phyloP scores from a whole-genome alignment of 2,797 vertebrate genomes.

The Leptodactylus fallax region DNA sequence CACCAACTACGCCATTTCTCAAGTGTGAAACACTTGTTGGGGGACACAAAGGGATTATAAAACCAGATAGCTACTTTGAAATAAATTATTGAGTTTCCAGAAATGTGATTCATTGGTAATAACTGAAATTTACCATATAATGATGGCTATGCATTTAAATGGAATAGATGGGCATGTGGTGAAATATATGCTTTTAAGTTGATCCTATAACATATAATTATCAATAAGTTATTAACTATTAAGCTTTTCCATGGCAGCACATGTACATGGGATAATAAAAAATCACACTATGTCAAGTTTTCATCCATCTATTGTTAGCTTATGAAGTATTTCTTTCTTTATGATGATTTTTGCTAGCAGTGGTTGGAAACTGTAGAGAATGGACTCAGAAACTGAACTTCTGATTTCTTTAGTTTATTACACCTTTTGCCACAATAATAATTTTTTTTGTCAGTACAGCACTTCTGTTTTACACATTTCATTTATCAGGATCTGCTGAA shows the following conservation, averaged over 20 bases:
- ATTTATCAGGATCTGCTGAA: slow-evolving; percentile 57
- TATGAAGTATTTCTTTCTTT: neutral
- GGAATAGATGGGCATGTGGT: neutral
- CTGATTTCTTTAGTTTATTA: neutral
- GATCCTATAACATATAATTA: neutral
- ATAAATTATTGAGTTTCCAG: too few relatives aligned
- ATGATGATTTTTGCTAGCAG: neutral
- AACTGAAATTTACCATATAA: neutral
- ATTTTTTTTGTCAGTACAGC: neutral
- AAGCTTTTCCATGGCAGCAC: neutral
- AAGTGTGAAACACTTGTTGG: neutral
- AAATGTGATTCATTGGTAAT: neutral
- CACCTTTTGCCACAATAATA: neutral
- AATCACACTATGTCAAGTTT: neutral
- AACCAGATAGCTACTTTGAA: neutral
- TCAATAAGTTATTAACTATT: neutral
- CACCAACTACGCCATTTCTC: neutral
- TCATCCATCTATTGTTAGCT: neutral
- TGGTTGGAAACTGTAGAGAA: too few relatives aligned
- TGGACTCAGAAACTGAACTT: neutral
- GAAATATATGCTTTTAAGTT: neutral
- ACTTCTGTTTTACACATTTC: neutral
- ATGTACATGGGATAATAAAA: neutral
- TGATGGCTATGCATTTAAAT: neutral
- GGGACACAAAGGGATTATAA: neutral